Conservation (phyloP, 2,113 vertebrate species). For the Eidolon helvum region DNA sequence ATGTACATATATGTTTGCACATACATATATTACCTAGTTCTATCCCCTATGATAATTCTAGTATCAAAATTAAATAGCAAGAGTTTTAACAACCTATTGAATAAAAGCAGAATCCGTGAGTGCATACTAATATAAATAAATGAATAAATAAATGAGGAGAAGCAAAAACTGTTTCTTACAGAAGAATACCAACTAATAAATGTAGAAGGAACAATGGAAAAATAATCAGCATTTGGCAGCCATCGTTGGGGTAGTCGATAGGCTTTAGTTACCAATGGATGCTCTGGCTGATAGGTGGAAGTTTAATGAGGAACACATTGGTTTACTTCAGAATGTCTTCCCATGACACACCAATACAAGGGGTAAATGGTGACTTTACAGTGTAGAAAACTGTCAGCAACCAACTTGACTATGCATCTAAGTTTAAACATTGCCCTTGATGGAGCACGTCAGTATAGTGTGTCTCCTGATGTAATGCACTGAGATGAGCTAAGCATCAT, state of each 20-base stretch:
- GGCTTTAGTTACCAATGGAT: neutral
- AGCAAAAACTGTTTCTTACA: neutral
- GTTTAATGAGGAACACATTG: neutral
- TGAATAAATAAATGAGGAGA: neutral
- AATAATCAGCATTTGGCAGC: neutral
- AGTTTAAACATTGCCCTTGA: neutral
- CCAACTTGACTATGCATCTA: neutral
- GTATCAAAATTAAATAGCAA: neutral
- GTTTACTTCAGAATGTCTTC: neutral
- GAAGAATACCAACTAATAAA: neutral
- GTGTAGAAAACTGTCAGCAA: neutral
- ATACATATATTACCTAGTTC: neutral
- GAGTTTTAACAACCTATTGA: neutral
- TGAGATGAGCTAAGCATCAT: neutral
- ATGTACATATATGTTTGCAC: neutral
- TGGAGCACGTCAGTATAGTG: neutral
- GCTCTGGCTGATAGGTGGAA: neutral
- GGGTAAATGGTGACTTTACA: neutral
- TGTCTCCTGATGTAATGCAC: neutral
- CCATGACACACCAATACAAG: neutral
- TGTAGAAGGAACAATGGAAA: neutral
- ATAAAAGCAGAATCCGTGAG: neutral
- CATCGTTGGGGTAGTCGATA: neutral
- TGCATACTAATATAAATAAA: neutral
- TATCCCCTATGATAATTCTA: neutral